These are phyloP conservation scores for Ophiothrix spiculata DNA, from an alignment of 35 echinoderm and acorn worm genomes.

Conservation along the genomic window DNA sequence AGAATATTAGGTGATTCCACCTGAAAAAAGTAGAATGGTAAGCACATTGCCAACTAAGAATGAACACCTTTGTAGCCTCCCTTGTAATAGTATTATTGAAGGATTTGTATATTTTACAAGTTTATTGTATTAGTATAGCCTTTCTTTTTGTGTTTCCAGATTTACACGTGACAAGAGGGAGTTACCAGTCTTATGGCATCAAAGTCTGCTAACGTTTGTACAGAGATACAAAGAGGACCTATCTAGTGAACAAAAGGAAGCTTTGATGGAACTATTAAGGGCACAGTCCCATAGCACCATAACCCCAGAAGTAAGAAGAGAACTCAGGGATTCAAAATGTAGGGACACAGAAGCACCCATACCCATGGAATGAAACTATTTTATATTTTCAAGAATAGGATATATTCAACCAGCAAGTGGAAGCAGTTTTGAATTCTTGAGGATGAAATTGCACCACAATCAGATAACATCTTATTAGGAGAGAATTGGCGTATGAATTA, in stretches of 20 bases:
- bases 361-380: constrained; percentile 23
- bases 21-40: too few relatives aligned
- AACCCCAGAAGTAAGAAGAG: constrained; percentile 81
- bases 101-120: too few relatives aligned
- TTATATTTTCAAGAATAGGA: too few relatives aligned
- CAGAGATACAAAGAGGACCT: constrained; percentile 98
- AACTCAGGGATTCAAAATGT: constrained; percentile 85
- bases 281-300: constrained; percentile 69
- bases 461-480: too few relatives aligned
- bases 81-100: too few relatives aligned
- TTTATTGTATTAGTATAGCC: neutral
- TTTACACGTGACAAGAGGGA: constrained; percentile 87
- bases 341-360: constrained; percentile 82
- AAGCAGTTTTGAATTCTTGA: too few relatives aligned
- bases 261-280: constrained; percentile 80
- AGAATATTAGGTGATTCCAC: too few relatives aligned
- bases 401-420: too few relatives aligned
- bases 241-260: constrained; percentile 92
- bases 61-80: too few relatives aligned
- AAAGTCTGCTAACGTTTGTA: constrained; percentile 75
- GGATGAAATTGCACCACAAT: too few relatives aligned
- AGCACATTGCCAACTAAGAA: too few relatives aligned
- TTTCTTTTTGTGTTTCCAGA: constrained; percentile 29
- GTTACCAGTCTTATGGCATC: constrained; percentile 94
- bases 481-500: too few relatives aligned